Base-by-base conservation (phyloP, 2,888 invertebrate species). In the Urechis unicinctus region DNA sequence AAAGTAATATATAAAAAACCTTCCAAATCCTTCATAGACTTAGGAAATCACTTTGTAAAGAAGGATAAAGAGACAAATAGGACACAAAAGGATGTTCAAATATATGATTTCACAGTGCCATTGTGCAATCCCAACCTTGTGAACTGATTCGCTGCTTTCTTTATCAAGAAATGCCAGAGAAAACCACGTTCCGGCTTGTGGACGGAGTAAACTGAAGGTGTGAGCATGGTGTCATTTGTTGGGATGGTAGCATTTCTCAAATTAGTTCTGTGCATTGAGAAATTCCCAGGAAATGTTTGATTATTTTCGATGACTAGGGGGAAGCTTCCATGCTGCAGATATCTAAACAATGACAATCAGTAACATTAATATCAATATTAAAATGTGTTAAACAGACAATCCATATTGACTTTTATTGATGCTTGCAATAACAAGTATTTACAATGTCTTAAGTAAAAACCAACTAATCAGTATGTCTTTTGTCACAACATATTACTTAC, bases 281-380 rank as follows among this genome's bases (percentile, higher is more conserved):
- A 36, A 36, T 36, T 17, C 17, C 9, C 36, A 36, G 48, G 28
- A 48, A 48, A 28, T 28, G 48, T 48, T 9, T 48, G 13, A 9
- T 48, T 48, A 9, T 13, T 48, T 13, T n/a, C 26, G 24, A 25
- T 22, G 21, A 48, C 13, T 26, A 48, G 24, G 9, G 48, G 48
- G 28, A 48, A 17, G 22, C 48, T 48, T 22, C 48, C 48, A 48
- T 48, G 26, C 25, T 26, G 48, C 24, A 48, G 9, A 28, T 48
- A 9, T 6, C 48, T 48, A 28, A 25, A 48, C 5, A 22, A 48
- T n/a, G 22, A 17, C 45, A 45, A 36, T 36, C 9, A 36, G 36
- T n/a, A n/a, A n/a, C n/a, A n/a, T n/a, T n/a, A n/a, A n/a, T n/a
- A n/a, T n/a, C n/a, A n/a, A n/a, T n/a, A n/a, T n/a, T n/a, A n/a